These are phyloP conservation scores for Harlomillsia oculata DNA, from an alignment of 1,140 invertebrate genomes.

Conservation along the genomic window DNA sequence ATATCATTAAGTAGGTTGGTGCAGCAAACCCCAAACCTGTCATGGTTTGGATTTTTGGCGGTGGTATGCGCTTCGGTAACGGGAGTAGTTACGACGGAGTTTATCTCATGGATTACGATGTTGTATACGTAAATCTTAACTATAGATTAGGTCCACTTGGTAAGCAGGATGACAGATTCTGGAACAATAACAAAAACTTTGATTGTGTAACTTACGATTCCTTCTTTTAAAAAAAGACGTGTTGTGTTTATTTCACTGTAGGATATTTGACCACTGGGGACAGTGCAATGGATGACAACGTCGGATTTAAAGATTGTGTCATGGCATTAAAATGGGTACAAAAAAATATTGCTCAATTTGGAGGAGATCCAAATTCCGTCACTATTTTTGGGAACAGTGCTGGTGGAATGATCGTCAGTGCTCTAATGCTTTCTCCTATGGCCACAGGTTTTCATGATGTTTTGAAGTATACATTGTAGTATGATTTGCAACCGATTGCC, in stretches of 20 bases:
- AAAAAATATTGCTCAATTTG: slow-evolving; percentile 38
- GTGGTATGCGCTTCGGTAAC: slow-evolving; percentile 48
- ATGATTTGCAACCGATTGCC: background rate
- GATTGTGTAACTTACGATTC: background rate
- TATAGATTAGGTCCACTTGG: slow-evolving; percentile 15
- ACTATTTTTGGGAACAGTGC: slow-evolving; percentile 14
- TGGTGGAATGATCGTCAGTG: slow-evolving; percentile 1
- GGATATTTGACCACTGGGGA: slow-evolving; percentile 47
- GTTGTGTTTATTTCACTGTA: background rate
- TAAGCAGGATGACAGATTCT: background rate
- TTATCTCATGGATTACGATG: slow-evolving; percentile 19
- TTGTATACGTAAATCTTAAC: slow-evolving; percentile 1
- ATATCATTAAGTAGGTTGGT: too few species aligned
- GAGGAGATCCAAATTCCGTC: slow-evolving; percentile 15
- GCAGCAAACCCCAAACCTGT: too few species aligned
- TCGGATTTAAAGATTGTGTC: slow-evolving; percentile 49
- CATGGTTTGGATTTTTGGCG: slow-evolving; percentile 51
- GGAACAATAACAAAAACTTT: background rate
- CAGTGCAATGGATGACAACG: slow-evolving; percentile 48
- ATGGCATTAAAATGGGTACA: slow-evolving; percentile 44
- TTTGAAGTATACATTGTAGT: background rate
- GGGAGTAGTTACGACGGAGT: background rate
- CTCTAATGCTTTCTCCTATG: slow-evolving; percentile 20
- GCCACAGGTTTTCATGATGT: slow-evolving; percentile 14
- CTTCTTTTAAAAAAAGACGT: background rate